Evolutionary conservation across 2,888 invertebrate species (phyloP).

Genomic region (Xanthia togata): DNA sequence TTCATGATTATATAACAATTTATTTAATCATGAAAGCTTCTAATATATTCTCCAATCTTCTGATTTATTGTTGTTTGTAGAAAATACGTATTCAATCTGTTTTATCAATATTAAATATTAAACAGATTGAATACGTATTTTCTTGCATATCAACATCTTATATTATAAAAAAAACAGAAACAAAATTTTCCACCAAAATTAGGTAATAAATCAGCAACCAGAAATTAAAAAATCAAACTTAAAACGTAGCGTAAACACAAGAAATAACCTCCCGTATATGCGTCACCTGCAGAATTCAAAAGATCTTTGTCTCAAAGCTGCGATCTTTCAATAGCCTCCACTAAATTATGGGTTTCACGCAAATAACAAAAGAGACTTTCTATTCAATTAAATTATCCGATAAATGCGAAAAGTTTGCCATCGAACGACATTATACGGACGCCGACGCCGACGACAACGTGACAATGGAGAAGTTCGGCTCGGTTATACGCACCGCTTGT

Average conservation of each 20-base stretch:
- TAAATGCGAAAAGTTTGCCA: slow-evolving; percentile 67
- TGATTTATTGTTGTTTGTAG: no score
- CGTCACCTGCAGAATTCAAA: slow-evolving; percentile 32
- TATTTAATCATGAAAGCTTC: no score
- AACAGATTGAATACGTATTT: no score
- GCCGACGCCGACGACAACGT: neutral
- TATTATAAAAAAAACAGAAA: no score
- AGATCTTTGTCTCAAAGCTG: slow-evolving; percentile 52
- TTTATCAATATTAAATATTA: no score
- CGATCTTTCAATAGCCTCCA: slow-evolving; percentile 55
- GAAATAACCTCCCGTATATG: neutral
- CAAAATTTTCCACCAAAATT: no score
- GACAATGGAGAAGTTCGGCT: slow-evolving; percentile 26
- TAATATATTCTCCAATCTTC: no score
- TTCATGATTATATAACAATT: no score
- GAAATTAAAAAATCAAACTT: no score
- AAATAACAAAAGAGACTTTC: slow-evolving; percentile 65
- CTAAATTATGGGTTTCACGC: slow-evolving; percentile 61
- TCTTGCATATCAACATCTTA: no score
- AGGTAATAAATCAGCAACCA: no score
- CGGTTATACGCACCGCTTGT: slow-evolving; percentile 20
- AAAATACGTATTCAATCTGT: no score
- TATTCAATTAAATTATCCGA: slow-evolving; percentile 68
- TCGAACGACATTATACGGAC: slow-evolving; percentile 38
- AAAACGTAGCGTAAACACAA: neutral